Evolutionary conservation across 64 coral and sea anemone genomes (phyloP).

Genomic region (Montipora capricornis): DNA sequence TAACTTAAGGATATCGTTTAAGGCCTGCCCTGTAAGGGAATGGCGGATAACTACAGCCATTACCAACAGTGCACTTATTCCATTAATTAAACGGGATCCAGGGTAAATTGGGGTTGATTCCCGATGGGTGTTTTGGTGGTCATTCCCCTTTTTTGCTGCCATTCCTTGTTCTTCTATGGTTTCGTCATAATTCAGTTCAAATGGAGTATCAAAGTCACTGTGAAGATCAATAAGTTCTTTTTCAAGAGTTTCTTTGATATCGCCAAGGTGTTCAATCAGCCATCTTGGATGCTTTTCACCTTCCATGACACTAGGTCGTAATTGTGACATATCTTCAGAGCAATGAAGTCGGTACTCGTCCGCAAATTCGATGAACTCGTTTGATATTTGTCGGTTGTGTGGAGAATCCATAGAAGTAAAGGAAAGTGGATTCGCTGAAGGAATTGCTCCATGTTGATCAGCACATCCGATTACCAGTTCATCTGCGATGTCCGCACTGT

Average conservation of each 20-base stretch:
- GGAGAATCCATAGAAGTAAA: neutral
- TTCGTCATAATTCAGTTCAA: constrained; percentile 10
- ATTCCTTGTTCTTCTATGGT: neutral
- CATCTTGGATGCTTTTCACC: constrained; percentile 1
- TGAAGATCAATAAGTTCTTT: constrained; percentile 1
- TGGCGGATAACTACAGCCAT: constrained; percentile 43
- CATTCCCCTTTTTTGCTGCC: neutral
- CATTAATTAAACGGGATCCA: neutral
- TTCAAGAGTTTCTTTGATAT: neutral
- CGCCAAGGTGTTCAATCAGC: neutral
- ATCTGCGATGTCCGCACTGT: neutral
- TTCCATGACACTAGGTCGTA: neutral
- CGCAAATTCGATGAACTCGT: neutral
- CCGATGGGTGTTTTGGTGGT: neutral
- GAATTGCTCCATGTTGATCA: neutral
- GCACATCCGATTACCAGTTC: neutral
- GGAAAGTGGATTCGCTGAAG: neutral
- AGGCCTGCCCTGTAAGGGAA: constrained; percentile 31
- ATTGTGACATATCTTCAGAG: neutral
- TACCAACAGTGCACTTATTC: neutral
- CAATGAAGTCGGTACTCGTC: neutral
- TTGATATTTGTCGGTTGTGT: neutral
- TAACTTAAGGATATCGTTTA: constrained; percentile 49
- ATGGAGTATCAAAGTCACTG: neutral
- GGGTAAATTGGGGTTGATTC: neutral